phyloP scores from a whole-genome alignment of 2,113 vertebrate species.

The Embiotoca jacksoni region DNA sequence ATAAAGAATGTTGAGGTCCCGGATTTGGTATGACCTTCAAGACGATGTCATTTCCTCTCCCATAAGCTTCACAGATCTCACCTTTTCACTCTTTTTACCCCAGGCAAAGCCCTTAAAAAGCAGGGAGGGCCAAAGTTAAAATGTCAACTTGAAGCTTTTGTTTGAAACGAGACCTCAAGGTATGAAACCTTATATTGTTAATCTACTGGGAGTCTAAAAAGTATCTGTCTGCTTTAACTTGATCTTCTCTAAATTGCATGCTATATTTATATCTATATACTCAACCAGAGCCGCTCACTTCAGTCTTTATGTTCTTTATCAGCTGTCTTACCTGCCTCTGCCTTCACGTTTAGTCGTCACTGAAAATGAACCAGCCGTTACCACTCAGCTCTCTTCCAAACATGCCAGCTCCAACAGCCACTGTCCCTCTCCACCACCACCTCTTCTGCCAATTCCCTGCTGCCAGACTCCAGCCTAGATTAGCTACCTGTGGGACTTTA shows the following conservation, averaged over 20 bases:
- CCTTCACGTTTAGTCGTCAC: constrained; percentile 34
- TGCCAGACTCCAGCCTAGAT: constrained; percentile 46
- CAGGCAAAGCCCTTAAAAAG: constrained; percentile 22
- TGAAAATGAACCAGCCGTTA: constrained; percentile 24
- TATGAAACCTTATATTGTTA: constrained; percentile 29
- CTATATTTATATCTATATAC: not conserved
- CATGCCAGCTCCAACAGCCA: constrained; percentile 4
- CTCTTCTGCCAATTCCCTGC: constrained; percentile 44
- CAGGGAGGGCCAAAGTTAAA: constrained; percentile 38
- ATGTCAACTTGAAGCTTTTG: constrained; percentile 36
- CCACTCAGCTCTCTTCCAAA: constrained; percentile 35
- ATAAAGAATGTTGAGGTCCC: constrained; percentile 36
- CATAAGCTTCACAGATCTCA: constrained; percentile 10
- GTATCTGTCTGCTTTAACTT: not conserved
- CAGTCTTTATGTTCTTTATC: not conserved
- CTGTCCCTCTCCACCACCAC: constrained; percentile 23
- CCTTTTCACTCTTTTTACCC: constrained; percentile 16
- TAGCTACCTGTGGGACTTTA: constrained; percentile 56
- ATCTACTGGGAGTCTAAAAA: not conserved
- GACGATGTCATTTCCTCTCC: constrained; percentile 26
- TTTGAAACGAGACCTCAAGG: constrained; percentile 26
- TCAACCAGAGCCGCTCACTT: not conserved
- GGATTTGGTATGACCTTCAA: constrained; percentile 30
- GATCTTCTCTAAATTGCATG: not conserved
- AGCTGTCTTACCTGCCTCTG: not conserved